Conservation (phyloP, 2,888 invertebrate species). For the Spisula subtruncata region DNA sequence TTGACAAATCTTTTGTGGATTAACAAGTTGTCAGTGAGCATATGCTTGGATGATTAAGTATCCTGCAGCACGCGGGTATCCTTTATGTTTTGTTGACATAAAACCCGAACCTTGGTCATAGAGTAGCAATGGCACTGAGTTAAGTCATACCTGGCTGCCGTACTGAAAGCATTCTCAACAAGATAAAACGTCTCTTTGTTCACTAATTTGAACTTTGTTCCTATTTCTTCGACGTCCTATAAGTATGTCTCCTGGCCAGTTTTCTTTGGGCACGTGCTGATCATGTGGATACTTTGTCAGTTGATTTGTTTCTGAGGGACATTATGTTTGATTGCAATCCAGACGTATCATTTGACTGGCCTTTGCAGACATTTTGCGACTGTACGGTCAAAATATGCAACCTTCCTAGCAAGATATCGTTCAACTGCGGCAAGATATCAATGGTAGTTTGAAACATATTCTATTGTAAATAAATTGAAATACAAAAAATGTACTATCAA, state of each 20-base stretch:
- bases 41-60: background rate
- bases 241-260: background rate
- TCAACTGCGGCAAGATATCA: no score
- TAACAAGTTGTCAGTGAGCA: slow-evolving; percentile 8
- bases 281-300: no score
- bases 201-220: background rate
- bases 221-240: background rate
- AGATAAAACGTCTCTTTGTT: background rate
- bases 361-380: no score
- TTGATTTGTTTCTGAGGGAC: no score
- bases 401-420: no score
- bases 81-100: slow-evolving; percentile 11
- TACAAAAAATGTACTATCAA: no score
- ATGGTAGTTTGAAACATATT: no score
- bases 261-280: no score
- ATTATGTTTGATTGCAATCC: no score
- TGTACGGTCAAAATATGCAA: no score
- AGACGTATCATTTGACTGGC: no score
- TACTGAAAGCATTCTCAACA: background rate
- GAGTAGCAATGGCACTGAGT: background rate
- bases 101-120: background rate
- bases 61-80: background rate
- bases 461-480: no score
- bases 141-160: background rate
- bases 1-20: slow-evolving; percentile 13